Evolutionary conservation across 2,113 vertebrate genomes (phyloP).

Genomic region (Takifugu bimaculatus): DNA sequence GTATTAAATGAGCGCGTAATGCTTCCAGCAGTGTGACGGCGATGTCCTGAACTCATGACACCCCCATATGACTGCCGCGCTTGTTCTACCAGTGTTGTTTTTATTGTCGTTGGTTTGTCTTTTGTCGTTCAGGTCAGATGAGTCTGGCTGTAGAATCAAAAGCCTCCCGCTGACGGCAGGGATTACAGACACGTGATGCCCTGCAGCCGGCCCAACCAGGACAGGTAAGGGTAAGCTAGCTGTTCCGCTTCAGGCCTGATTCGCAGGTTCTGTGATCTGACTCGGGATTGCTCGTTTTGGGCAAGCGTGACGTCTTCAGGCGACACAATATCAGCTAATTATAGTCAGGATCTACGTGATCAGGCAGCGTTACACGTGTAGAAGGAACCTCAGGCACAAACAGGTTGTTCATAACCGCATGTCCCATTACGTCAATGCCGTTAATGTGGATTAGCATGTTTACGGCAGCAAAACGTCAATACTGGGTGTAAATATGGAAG

Average conservation of each 20-base stretch:
- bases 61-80: slow-evolving; percentile 14
- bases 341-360: too few species aligned
- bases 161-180: slow-evolving; percentile 29
- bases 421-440: too few species aligned
- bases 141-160: slow-evolving; percentile 11
- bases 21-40: slow-evolving; percentile 22
- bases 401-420: too few species aligned
- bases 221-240: neutral
- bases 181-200: slow-evolving; percentile 9
- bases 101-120: slow-evolving; percentile 12
- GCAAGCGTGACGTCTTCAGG: too few species aligned
- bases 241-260: slow-evolving; percentile 2
- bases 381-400: too few species aligned
- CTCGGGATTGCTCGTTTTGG: too few species aligned
- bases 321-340: too few species aligned
- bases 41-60: slow-evolving; percentile 30
- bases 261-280: slow-evolving; percentile 1
- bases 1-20: slow-evolving; percentile 22
- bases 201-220: slow-evolving; percentile 5
- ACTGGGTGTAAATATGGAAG: too few species aligned
- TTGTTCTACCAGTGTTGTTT: slow-evolving; percentile 26
- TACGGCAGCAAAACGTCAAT: too few species aligned
- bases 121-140: slow-evolving; percentile 25
- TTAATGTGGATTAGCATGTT: too few species aligned
- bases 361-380: too few species aligned